phyloP scores from a whole-genome alignment of 2,113 vertebrate species.

The Passer montanus region DNA sequence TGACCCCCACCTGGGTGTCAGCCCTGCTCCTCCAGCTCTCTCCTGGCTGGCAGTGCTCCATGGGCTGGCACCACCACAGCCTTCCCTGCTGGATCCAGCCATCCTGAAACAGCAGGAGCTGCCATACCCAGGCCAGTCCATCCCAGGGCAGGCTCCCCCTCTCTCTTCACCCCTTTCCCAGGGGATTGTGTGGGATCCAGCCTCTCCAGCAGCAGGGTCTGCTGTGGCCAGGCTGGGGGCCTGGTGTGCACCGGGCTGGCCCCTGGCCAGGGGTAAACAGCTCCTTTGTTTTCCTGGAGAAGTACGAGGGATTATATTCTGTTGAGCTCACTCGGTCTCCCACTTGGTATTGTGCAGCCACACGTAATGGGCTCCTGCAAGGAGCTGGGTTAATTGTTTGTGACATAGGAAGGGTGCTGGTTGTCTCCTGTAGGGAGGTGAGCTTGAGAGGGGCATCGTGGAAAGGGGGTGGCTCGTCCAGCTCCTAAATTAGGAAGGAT shows the following conservation, averaged over 20 bases:
- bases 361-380: not conserved
- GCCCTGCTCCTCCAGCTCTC: not conserved
- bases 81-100: not conserved
- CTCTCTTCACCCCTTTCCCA: accelerated
- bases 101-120: not conserved
- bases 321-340: not conserved
- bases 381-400: slow-evolving; percentile 11
- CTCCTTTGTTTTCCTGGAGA: slow-evolving; percentile 23
- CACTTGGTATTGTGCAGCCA: not conserved
- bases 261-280: not conserved
- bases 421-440: not conserved
- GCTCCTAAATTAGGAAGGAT: not conserved
- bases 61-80: not conserved
- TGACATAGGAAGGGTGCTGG: not conserved
- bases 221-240: not conserved
- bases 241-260: not conserved
- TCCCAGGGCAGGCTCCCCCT: not conserved
- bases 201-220: not conserved
- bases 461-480: not conserved
- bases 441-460: not conserved
- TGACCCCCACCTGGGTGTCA: not conserved
- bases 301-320: not conserved
- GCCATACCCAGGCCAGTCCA: not conserved
- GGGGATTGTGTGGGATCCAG: not conserved
- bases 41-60: accelerated